These are phyloP conservation scores for Heliconius ethilla DNA, from an alignment of 2,888 invertebrate species.

Conservation along the genomic window DNA sequence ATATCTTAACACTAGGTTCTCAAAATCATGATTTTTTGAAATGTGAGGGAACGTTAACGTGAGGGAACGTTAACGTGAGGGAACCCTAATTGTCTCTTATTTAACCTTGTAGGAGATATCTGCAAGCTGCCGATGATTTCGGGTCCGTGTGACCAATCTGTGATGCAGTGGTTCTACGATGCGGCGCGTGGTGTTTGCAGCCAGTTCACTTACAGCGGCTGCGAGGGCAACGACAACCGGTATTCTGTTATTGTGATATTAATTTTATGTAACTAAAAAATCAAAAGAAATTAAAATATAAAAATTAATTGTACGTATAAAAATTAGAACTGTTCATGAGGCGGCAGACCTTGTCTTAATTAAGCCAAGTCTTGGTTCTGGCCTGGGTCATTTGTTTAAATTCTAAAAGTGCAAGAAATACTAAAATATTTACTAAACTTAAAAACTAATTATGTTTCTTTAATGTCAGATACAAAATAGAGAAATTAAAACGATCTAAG, in stretches of 20 bases:
- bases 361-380: background rate
- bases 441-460: background rate
- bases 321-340: too few relatives aligned
- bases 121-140: constrained; percentile 86
- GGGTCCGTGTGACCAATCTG: constrained; percentile 86
- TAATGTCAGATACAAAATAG: background rate
- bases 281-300: too few relatives aligned
- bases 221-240: constrained; percentile 94
- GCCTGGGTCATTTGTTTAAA: background rate
- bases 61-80: too few relatives aligned
- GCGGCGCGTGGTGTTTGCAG: constrained; percentile 84
- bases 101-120: constrained; percentile 35
- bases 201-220: constrained; percentile 93
- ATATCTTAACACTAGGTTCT: too few relatives aligned
- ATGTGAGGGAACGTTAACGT: too few relatives aligned
- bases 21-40: background rate
- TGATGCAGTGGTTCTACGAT: constrained; percentile 88
- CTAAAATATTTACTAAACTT: background rate
- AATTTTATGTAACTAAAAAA: background rate
- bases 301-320: too few relatives aligned
- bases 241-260: constrained; percentile 55
- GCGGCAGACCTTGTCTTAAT: background rate
- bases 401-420: too few relatives aligned
- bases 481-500: background rate
- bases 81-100: background rate